Conservation (phyloP, 2,797 vertebrate species). For the Delichon dasypus region DNA sequence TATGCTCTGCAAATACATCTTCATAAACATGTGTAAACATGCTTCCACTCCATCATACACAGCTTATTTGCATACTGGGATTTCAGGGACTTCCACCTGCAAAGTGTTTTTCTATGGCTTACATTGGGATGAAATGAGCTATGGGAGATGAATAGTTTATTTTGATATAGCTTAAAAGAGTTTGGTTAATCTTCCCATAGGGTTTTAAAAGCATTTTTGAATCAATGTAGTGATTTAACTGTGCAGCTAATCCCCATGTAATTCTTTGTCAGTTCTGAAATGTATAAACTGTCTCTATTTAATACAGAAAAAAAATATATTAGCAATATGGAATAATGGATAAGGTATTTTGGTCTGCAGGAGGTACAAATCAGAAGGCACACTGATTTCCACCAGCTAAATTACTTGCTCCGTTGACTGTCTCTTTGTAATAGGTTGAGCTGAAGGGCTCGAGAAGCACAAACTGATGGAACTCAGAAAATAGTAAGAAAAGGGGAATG, state of each 20-base stretch:
- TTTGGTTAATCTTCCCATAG: background rate
- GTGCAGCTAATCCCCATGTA: background rate
- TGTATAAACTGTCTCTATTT: background rate
- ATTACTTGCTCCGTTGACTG: background rate
- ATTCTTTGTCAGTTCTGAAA: constrained; percentile 1
- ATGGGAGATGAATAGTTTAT: background rate
- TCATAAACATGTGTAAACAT: background rate
- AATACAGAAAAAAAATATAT: background rate
- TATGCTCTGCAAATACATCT: background rate
- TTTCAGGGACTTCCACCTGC: background rate
- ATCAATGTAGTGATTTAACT: background rate
- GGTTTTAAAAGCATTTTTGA: background rate
- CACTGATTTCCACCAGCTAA: background rate
- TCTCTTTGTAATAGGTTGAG: background rate
- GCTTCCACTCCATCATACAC: background rate
- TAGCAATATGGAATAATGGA: background rate
- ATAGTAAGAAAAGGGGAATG: background rate
- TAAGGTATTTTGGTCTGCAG: background rate
- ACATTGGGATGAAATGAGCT: background rate
- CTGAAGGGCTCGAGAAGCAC: background rate
- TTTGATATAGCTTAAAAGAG: background rate
- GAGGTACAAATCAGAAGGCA: background rate
- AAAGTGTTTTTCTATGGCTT: background rate
- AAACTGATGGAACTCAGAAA: background rate
- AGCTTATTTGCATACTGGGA: background rate